These are phyloP conservation scores for Euclidia mi DNA, from an alignment of 2,888 invertebrate genomes.

Conservation along the genomic window DNA sequence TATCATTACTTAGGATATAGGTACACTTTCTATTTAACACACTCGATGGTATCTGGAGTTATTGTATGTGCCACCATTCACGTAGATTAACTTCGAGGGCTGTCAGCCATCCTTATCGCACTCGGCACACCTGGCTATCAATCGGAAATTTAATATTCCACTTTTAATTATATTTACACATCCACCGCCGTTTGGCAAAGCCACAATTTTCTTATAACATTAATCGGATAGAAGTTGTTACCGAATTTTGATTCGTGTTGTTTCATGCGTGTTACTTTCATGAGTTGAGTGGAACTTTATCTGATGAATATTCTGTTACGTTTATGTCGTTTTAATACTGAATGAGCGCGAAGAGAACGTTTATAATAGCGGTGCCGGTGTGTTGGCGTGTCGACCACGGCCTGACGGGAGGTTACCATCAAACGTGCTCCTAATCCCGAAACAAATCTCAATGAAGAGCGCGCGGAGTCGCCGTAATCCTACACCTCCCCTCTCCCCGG, in stretches of 20 bases:
- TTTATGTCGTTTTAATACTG: constrained; percentile 77
- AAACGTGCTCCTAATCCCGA: constrained; percentile 87
- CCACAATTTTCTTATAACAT: constrained; percentile 70
- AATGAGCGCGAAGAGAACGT: constrained; percentile 68
- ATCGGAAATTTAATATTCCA: constrained; percentile 73
- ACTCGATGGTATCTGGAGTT: constrained; percentile 40
- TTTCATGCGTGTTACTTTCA: constrained; percentile 73
- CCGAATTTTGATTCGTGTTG: constrained; percentile 70
- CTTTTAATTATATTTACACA: constrained; percentile 74
- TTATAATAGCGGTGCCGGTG: constrained; percentile 67
- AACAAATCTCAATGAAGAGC: constrained; percentile 90
- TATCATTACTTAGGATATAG: constrained; percentile 29
- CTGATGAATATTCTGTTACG: constrained; percentile 77
- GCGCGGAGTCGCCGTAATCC: constrained; percentile 85
- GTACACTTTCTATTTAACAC: constrained; percentile 37
- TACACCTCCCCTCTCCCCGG: constrained; percentile 61
- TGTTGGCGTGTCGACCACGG: constrained; percentile 70
- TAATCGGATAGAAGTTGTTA: constrained; percentile 73
- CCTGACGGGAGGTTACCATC: constrained; percentile 80
- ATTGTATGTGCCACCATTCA: constrained; percentile 35
- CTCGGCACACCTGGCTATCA: constrained; percentile 67
- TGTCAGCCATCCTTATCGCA: constrained; percentile 63
- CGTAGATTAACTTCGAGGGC: constrained; percentile 65
- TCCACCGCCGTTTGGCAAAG: constrained; percentile 54
- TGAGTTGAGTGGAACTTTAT: constrained; percentile 71